phyloP scores from a whole-genome alignment of 2,113 vertebrate genomes.

The Cyanistes caeruleus region DNA sequence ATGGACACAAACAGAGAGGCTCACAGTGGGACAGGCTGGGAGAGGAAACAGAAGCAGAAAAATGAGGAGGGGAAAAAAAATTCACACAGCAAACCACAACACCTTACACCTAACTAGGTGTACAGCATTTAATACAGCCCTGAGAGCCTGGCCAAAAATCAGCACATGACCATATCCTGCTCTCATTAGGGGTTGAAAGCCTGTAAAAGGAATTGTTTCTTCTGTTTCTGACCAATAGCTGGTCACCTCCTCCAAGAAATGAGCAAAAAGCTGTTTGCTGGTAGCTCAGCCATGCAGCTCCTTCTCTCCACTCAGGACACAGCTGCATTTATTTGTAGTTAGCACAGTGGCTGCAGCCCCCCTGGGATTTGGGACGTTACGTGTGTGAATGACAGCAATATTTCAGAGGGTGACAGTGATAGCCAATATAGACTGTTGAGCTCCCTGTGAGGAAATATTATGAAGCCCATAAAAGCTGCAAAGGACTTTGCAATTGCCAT shows the following conservation, averaged over 20 bases:
- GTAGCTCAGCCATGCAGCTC: background rate
- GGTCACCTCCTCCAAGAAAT: background rate
- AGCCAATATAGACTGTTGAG: constrained; percentile 35
- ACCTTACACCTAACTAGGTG: background rate
- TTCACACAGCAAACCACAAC: background rate
- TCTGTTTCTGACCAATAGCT: background rate
- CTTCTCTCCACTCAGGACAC: background rate
- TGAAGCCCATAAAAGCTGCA: constrained; percentile 49
- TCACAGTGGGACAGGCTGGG: background rate
- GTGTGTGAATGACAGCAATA: constrained; percentile 30
- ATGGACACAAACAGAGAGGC: background rate
- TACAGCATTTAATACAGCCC: background rate
- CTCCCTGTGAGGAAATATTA: constrained; percentile 32
- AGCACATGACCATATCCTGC: background rate
- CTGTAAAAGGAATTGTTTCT: background rate
- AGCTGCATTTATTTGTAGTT: background rate
- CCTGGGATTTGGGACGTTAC: background rate
- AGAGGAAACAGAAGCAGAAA: background rate
- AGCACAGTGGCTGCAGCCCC: constrained; percentile 6
- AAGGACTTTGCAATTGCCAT: constrained; percentile 50
- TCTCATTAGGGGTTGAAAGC: background rate
- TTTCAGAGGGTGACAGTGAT: constrained; percentile 53
- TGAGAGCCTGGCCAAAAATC: background rate
- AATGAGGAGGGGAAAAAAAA: background rate
- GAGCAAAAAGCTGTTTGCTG: background rate